Evolutionary conservation across 2,113 vertebrate species (phyloP).

Genomic region (Sakesphorus luctuosus): DNA sequence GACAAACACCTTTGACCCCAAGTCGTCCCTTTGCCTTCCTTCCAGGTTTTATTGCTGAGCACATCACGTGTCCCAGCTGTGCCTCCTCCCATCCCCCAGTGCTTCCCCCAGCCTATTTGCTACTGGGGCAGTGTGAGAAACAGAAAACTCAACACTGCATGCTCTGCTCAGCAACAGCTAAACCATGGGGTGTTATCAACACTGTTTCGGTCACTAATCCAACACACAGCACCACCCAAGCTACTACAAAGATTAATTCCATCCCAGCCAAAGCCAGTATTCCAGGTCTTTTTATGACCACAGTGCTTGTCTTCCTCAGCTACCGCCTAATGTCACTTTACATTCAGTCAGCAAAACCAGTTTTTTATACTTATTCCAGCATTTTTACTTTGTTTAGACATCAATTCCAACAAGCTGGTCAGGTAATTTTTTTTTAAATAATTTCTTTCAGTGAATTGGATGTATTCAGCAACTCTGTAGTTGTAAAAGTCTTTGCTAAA

Average conservation of each 20-base stretch:
- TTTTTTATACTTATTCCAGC: neutral
- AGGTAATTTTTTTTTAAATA: neutral
- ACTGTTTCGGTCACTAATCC: neutral
- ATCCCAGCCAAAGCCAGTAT: neutral
- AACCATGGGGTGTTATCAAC: neutral
- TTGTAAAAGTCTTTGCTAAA: neutral
- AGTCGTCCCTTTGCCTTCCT: neutral
- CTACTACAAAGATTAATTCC: neutral
- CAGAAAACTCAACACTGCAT: neutral
- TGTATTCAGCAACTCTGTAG: neutral
- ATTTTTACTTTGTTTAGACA: neutral
- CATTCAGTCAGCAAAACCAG: neutral
- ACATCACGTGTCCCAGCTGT: neutral
- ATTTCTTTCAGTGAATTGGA: neutral
- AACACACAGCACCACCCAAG: neutral
- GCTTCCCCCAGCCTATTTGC: fast-evolving
- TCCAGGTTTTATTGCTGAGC: neutral
- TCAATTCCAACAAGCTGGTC: neutral
- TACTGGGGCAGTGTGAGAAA: neutral
- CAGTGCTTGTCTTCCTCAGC: neutral
- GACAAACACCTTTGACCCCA: neutral
- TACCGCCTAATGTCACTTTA: neutral
- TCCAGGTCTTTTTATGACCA: neutral
- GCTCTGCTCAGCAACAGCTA: neutral
- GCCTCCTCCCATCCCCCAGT: neutral